Conservation (phyloP, 2,888 invertebrate genomes). For the Volucella bombylans region DNA sequence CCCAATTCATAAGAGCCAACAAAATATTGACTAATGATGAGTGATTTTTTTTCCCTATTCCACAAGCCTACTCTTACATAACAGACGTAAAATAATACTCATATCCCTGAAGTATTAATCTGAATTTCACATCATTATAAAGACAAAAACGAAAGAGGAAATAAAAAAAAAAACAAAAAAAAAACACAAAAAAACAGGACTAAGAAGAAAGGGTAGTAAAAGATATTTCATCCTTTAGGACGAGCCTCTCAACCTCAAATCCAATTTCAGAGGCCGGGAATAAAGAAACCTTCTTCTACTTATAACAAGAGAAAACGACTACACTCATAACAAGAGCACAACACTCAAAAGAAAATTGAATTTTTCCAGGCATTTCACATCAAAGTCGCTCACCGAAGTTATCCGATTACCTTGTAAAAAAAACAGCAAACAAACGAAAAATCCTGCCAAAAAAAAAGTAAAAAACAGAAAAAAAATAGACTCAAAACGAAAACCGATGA, state of each 20-base stretch:
- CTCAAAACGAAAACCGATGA: background rate
- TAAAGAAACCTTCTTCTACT: background rate
- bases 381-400: slow-evolving; percentile 28
- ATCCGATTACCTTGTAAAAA: slow-evolving; percentile 23
- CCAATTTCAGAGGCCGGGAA: background rate
- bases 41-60: background rate
- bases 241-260: background rate
- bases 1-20: background rate
- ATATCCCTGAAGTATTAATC: slow-evolving; percentile 24
- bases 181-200: background rate
- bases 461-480: background rate
- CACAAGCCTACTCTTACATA: background rate
- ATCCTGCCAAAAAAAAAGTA: background rate
- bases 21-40: slow-evolving; percentile 8
- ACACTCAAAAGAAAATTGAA: slow-evolving; percentile 15
- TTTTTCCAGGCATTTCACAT: slow-evolving; percentile 39
- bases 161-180: background rate
- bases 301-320: slow-evolving; percentile 3
- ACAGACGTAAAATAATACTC: slow-evolving; percentile 12
- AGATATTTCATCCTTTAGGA: slow-evolving; percentile 1
- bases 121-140: slow-evolving; percentile 35
- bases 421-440: background rate
- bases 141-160: background rate
- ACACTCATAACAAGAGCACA: background rate
- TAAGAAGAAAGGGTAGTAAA: background rate